Base-by-base conservation (phyloP, 2,113 vertebrate genomes). In the Gopherus flavomarginatus region DNA sequence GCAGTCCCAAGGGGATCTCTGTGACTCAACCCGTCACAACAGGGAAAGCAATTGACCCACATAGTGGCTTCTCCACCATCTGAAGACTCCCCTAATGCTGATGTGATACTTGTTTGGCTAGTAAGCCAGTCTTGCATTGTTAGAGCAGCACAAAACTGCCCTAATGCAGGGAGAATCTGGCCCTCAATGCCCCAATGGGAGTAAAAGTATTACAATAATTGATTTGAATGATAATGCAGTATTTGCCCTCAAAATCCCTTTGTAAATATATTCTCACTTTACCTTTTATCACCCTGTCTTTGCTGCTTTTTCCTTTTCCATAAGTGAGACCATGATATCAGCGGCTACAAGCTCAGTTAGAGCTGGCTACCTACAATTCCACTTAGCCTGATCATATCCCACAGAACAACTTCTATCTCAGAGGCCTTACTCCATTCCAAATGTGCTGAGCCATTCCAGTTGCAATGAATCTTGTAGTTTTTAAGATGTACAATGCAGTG, bases 91-190 rank as follows among this genome's bases (percentile, higher is more conserved):
- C 57, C 57, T 57, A 29, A 59, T 59, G 27, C 12, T 59, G 10
- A 29, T 29, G 59, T 31, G 11, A 62, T 62, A 31, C 29, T 35
- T 62, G 13, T 62, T 62, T 62, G 59, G 6, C 29, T 2, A 56
- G 16, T 69, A 84, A 92, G 5, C 38, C 65, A 81, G 26, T 53
- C 81, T 52, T 78, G 8, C 9, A 85, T 8, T 75, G 80, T 57
- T 79, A 87, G 62, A 88, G 47, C 38, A 81, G 29, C 26, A 90
- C 86, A 94, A 96, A 88, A 78, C 82, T 91, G 53, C 9, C 62
- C 19, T 75, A 47, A 2, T 13, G 80, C 49, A 81, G 31, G 29
- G 29, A 29, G 12, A 59, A 59, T 29, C 27, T 59, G 57, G 29
- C 24, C 19, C 57, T 59, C 29, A 35, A 35, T 29, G 2, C 10